Conservation (phyloP, 2,113 vertebrate genomes). For the Plecturocebus donacophilus region DNA sequence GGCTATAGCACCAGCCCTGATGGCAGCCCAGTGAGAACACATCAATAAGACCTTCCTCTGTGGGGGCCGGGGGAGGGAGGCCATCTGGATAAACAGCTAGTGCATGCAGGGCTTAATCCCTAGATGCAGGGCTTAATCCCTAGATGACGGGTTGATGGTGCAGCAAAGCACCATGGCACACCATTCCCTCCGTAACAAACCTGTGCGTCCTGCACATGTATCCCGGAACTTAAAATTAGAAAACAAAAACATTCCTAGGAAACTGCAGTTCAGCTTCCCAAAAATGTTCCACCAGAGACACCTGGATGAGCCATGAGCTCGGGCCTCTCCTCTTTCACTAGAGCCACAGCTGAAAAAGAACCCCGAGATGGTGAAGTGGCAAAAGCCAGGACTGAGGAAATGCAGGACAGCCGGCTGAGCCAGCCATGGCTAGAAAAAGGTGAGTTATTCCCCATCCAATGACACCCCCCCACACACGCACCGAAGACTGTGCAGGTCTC, state of each 20-base stretch:
- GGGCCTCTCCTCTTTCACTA: background rate
- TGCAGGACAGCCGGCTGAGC: slow-evolving; percentile 33
- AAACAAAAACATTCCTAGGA: background rate
- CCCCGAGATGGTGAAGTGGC: background rate
- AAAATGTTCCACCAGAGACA: background rate
- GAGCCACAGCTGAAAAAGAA: background rate
- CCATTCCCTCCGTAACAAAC: too few relatives aligned
- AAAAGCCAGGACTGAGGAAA: slow-evolving; percentile 35
- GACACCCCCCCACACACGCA: background rate
- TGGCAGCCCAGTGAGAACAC: background rate
- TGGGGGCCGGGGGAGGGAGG: too few relatives aligned
- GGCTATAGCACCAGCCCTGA: rapidly evolving
- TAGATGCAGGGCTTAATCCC: too few relatives aligned
- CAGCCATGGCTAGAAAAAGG: slow-evolving; percentile 71
- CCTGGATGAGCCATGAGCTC: background rate
- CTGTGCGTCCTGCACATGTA: too few relatives aligned
- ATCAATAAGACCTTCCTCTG: too few relatives aligned
- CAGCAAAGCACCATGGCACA: too few relatives aligned
- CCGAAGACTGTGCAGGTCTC: slow-evolving; percentile 76
- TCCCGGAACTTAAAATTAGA: too few relatives aligned
- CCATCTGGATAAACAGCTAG: too few relatives aligned
- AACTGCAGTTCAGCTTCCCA: background rate
- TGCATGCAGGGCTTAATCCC: too few relatives aligned
- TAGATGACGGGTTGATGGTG: too few relatives aligned
- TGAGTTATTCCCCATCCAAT: slow-evolving; percentile 75